Evolutionary conservation across 2,113 vertebrate genomes (phyloP).

Genomic region (Gracilinanus agilis): DNA sequence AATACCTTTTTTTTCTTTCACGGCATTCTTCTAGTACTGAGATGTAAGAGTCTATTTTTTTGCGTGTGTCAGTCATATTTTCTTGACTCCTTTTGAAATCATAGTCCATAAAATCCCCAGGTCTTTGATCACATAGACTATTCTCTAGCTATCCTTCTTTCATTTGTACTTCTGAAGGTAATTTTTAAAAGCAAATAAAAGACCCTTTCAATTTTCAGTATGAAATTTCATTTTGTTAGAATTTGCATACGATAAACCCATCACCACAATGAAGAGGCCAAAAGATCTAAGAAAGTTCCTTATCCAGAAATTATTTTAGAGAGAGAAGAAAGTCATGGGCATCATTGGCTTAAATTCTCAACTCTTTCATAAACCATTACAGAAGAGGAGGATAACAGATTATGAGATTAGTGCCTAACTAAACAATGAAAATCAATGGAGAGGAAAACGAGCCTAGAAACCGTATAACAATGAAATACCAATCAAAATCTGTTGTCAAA

Average conservation of each 20-base stretch:
- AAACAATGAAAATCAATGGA: background rate
- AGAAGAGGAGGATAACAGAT: background rate
- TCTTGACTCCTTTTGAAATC: background rate
- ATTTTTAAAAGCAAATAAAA: background rate
- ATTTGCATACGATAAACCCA: background rate
- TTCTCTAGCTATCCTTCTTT: background rate
- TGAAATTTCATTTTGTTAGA: background rate
- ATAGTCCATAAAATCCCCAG: background rate
- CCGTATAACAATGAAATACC: background rate
- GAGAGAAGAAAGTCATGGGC: background rate
- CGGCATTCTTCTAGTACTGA: background rate
- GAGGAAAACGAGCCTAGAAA: background rate
- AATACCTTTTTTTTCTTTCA: background rate
- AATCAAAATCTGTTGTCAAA: background rate
- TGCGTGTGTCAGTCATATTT: background rate
- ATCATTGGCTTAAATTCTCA: background rate
- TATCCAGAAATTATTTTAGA: background rate
- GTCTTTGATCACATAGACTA: background rate
- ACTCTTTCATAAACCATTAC: background rate
- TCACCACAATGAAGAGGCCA: background rate
- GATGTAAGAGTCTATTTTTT: background rate
- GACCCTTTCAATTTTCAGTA: background rate
- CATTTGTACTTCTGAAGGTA: background rate
- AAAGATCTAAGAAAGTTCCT: background rate
- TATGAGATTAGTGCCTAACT: background rate